Evolutionary conservation across 2,113 vertebrate species (phyloP), one percentile per base, ranked within the genome.

Genomic region (Bos indicus): DNA sequence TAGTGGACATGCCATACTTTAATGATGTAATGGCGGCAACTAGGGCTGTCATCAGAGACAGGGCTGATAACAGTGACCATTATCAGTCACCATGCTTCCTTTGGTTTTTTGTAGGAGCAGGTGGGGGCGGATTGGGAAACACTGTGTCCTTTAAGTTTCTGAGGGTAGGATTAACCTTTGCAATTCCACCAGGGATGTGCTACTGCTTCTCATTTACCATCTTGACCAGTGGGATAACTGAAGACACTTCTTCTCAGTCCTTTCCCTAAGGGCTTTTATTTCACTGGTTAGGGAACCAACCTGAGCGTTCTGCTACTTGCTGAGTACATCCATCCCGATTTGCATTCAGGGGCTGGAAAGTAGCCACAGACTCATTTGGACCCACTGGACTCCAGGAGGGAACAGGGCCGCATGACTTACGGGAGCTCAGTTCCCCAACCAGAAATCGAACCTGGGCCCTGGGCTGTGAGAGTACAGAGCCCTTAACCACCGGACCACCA

Each of bases 261-360:
- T 81, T 81, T 52, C 78, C 78, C 78, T 81, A 81, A 52, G 52
- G 78, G 78, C 59, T 90, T 40, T 83, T 93, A 52, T 90, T 67
- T 51, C 28, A 33, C 6, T 26, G 46, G 30, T 62, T 26, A 77
- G 60, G 46, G 13, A 88, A 87, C 33, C 7, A 16, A 11, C 28
- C 23, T 74, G 71, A 59, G 16, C 15, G 3, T 62, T 93, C 59
- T 48, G 52, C n/a, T 33, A 74, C 46, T 74, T 74, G 59, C 52
- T 77, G 71, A 74, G 25, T 48, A 12, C 46, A 4, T 52, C 40
- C 40, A 64, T 23, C 12, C 36, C 56, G 33, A 17, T 90, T 86
- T 81, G 77, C 26, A 77, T 51, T 71, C 57, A 78, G 7, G 78
- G 51, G 40, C 46, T 46, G 40, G 51, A n/a, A 93, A 43, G 77